Conservation (phyloP, 2,888 invertebrate genomes). For the Stratiomys singularior region DNA sequence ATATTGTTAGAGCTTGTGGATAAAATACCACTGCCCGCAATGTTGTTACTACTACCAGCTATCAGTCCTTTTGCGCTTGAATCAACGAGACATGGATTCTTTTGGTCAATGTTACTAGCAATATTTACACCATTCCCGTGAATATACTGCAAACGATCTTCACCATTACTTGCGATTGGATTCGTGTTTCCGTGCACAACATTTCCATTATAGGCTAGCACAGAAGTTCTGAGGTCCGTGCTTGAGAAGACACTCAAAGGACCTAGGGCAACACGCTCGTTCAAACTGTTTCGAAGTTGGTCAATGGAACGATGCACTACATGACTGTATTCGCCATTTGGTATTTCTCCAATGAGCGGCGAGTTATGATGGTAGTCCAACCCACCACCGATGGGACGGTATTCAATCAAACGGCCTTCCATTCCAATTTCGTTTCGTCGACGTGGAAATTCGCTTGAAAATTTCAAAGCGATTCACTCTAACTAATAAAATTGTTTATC, state of each 20-base stretch:
- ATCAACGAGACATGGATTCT: constrained; percentile 16
- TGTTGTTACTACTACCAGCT: constrained; percentile 10
- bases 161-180: neutral
- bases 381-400: constrained; percentile 70
- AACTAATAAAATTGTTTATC: no score
- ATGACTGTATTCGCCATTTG: constrained; percentile 72
- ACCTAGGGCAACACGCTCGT: constrained; percentile 71
- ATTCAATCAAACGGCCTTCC: constrained; percentile 71
- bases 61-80: constrained; percentile 11
- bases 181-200: constrained; percentile 46
- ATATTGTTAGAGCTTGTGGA: constrained; percentile 17
- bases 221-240: constrained; percentile 61
- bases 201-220: constrained; percentile 58
- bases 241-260: constrained; percentile 63
- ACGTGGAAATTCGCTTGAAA: no score
- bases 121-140: constrained; percentile 16
- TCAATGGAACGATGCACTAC: constrained; percentile 75
- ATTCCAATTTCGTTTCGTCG: constrained; percentile 56
- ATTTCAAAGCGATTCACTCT: no score
- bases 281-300: constrained; percentile 71
- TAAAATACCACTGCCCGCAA: constrained; percentile 1
- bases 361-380: constrained; percentile 74
- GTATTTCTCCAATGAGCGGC: constrained; percentile 75
- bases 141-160: constrained; percentile 47
- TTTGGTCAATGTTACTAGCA: constrained; percentile 17